Conservation (phyloP, 2,888 invertebrate species). For the Amblyjoppa fuscipennis region DNA sequence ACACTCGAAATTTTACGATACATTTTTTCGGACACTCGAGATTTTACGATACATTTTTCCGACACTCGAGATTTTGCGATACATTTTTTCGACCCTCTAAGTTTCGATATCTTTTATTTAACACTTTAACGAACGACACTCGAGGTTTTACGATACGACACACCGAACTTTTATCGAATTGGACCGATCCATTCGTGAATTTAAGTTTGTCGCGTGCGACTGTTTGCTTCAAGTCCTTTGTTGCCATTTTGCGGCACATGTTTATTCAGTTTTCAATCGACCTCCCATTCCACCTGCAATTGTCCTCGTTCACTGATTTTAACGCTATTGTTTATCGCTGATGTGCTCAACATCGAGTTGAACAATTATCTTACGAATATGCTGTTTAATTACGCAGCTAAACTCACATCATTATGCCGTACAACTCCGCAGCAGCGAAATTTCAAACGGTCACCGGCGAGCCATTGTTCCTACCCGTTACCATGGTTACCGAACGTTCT, state of each 20-base stretch:
- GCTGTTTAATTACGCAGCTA: background rate
- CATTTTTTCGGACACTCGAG: background rate
- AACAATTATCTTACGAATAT: background rate
- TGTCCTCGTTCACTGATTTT: background rate
- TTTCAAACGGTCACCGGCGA: background rate
- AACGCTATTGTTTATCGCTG: background rate
- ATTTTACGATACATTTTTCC: background rate
- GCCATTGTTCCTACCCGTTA: background rate
- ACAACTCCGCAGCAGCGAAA: background rate
- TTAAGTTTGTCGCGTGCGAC: background rate
- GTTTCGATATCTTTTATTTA: background rate
- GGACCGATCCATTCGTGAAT: background rate
- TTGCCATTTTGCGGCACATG: background rate
- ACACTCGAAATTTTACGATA: background rate
- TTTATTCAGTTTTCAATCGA: background rate
- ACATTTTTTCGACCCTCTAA: background rate
- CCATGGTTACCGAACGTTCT: background rate
- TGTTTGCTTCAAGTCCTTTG: background rate
- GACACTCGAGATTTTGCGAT: background rate
- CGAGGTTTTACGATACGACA: background rate
- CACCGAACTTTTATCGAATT: background rate
- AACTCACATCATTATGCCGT: background rate
- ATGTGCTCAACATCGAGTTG: background rate
- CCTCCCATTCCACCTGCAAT: background rate
- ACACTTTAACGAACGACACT: background rate